Base-by-base conservation (phyloP, 92 coral and sea anemone genomes). In the Porites rus region DNA sequence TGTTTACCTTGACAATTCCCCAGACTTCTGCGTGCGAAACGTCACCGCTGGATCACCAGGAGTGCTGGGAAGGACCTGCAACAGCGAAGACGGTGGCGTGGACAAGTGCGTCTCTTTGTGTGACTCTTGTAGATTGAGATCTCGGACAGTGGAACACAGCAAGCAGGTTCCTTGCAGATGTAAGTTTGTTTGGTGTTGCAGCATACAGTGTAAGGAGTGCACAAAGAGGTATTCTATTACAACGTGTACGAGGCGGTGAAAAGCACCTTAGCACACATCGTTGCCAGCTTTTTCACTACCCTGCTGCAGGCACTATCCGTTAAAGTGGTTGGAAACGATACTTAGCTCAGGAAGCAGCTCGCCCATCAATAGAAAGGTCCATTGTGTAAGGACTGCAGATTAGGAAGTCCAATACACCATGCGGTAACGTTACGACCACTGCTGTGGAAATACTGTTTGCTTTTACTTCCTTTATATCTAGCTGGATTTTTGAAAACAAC, bases 101-200 rank as follows among this genome's bases (percentile, higher is more conserved):
- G 73, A 81, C 16, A 83, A 78, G 21, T 96, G 98, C 72, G 75
- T 66, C 2, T 82, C 93, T 60, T 88, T 94, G 18, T 96, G 98
- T 65, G 61, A 71, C 7, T 92, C 96, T 21, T 96, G 98, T 62
- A 88, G 92, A 4, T 59, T 96, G 17, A 70, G 60, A 38, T 46
- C 92, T 24, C 51, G 77, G 69, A 85, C 61, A 38, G 82, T 79
- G 25, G 79, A 52, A 0, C 90, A 67, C 20, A 69, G 51, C n/a
- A 83, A 85, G 51, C 72, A 71, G 1, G 89, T 81, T 0, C 73
- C 77, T 53, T 94, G 98, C 18, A 78, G 83, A 22, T 96, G 99
- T 77, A 93, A 89, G 51, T 94, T 96, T 61, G 76, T 93, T 24
- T 96, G 99, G 99, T 96, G 99, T 65, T 96, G 99, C 38, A 91